phyloP scores from a whole-genome alignment of 2,113 vertebrate species.

The Xenopus tropicalis region DNA sequence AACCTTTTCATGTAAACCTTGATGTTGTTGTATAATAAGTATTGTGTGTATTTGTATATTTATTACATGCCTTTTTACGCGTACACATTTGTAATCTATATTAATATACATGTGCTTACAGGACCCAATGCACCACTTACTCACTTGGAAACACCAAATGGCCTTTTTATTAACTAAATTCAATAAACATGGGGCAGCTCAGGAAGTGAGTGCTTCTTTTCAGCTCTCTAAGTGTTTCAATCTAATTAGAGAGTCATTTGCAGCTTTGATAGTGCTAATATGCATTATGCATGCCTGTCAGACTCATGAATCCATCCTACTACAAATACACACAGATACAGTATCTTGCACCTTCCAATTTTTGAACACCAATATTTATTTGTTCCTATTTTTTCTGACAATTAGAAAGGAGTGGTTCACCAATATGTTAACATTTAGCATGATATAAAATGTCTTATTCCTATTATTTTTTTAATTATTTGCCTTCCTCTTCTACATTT shows the following conservation, averaged over 20 bases:
- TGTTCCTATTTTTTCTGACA: too few species aligned
- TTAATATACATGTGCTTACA: not conserved
- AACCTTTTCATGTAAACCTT: too few species aligned
- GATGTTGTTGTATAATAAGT: too few species aligned
- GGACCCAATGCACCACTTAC: not conserved
- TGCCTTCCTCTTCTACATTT: too few species aligned
- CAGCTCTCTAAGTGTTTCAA: conserved; percentile 1
- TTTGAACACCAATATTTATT: too few species aligned
- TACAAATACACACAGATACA: not conserved
- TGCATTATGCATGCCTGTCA: not conserved
- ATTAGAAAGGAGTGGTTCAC: too few species aligned
- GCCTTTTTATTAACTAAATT: conserved; percentile 25
- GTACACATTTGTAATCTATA: too few species aligned
- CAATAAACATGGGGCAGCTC: conserved; percentile 23
- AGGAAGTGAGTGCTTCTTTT: conserved; percentile 7
- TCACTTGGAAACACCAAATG: not conserved
- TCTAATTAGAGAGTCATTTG: conserved; percentile 35
- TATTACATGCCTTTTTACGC: too few species aligned
- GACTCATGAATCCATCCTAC: not conserved
- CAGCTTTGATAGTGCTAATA: conserved; percentile 3
- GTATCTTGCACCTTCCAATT: not conserved
- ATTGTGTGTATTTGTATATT: too few species aligned
- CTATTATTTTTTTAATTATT: too few species aligned
- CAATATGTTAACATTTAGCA: too few species aligned
- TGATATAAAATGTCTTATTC: too few species aligned